These are phyloP conservation scores for Hemichromis elongatus DNA, from an alignment of 2,113 vertebrate species.

Conservation along the genomic window DNA sequence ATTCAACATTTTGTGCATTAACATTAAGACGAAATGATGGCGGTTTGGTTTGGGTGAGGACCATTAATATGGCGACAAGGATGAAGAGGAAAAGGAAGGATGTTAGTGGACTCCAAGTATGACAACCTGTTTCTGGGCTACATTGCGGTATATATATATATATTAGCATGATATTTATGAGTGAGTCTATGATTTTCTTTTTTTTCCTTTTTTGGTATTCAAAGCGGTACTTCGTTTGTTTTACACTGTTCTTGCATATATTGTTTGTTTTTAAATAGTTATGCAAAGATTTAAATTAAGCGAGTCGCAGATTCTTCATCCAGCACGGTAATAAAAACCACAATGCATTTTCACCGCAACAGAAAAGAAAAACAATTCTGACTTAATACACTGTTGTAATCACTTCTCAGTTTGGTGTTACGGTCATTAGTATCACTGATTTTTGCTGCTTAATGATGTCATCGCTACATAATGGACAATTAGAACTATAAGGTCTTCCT, in stretches of 20 bases:
- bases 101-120: neutral
- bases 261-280: conserved; percentile 56
- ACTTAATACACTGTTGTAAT: conserved; percentile 26
- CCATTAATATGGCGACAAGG: neutral
- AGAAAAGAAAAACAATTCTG: neutral
- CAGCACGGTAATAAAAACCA: neutral
- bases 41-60: neutral
- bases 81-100: neutral
- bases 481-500: conserved; percentile 47
- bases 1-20: neutral
- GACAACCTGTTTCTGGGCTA: conserved; percentile 56
- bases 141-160: conserved; percentile 45
- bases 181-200: conserved; percentile 22
- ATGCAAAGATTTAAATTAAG: conserved; percentile 43
- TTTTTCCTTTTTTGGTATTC: conserved; percentile 18
- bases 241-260: conserved; percentile 59
- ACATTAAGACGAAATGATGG: neutral
- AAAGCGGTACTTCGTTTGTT: conserved; percentile 47
- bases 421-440: conserved; percentile 2
- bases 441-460: conserved; percentile 53
- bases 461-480: conserved; percentile 28
- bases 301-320: neutral
- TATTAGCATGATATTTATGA: conserved; percentile 71
- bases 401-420: neutral
- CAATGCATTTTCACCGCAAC: conserved; percentile 27